phyloP scores from a whole-genome alignment of 1,140 invertebrate genomes.

The Pissodes strobi region DNA sequence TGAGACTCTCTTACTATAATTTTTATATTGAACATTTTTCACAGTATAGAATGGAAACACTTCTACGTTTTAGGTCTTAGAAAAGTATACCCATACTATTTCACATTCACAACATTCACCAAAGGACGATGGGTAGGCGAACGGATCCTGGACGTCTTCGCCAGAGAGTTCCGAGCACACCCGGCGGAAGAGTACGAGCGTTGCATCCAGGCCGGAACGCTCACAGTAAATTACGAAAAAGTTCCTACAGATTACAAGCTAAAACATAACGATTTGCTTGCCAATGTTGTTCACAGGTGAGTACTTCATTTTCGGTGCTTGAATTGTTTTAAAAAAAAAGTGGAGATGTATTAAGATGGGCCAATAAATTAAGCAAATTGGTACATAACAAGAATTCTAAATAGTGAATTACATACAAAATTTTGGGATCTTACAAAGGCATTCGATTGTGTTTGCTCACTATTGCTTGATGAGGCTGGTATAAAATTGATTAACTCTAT shows the following conservation, averaged over 20 bases:
- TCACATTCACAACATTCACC: constrained; percentile 94
- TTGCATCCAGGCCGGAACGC: constrained; percentile 85
- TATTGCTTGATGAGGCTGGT: too few relatives aligned
- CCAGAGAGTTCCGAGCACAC: constrained; percentile 90
- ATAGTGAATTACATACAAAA: too few relatives aligned
- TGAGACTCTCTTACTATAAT: too few relatives aligned
- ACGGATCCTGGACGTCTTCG: constrained; percentile 92
- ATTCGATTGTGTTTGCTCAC: too few relatives aligned
- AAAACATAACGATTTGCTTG: constrained; percentile 91
- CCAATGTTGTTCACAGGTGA: constrained; percentile 94
- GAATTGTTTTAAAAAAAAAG: background rate
- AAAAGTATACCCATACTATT: constrained; percentile 98
- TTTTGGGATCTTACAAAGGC: too few relatives aligned
- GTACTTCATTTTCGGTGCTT: constrained; percentile 16
- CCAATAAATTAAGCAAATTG: background rate
- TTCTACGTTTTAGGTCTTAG: constrained; percentile 89
- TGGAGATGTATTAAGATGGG: too few relatives aligned
- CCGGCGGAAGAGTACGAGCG: constrained; percentile 90
- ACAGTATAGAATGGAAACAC: too few relatives aligned
- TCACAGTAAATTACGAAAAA: constrained; percentile 94
- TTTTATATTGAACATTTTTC: too few relatives aligned
- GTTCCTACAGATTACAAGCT: constrained; percentile 90
- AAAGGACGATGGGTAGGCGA: constrained; percentile 97
- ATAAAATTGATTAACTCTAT: too few relatives aligned
- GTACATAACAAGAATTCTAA: background rate